Percentiles rank a stretch among this genome's conserved stretches.
Conservation (phyloP, 2,113 vertebrate genomes). For the Ginglymostoma cirratum region DNA sequence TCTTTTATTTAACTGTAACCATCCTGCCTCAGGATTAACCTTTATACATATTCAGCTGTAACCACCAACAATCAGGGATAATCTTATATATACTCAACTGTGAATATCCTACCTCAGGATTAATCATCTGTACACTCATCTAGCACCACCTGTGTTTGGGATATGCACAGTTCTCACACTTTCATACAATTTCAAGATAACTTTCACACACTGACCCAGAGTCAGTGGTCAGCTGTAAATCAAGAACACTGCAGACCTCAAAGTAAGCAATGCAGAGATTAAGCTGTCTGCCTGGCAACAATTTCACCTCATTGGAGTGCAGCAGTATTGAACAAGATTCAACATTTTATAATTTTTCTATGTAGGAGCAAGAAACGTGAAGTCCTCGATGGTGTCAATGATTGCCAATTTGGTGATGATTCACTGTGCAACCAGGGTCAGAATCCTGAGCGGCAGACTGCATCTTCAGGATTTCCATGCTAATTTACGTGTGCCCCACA, state of each 20-base stretch:
- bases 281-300: no score
- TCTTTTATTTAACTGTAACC: background rate
- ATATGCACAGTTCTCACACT: background rate
- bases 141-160: background rate
- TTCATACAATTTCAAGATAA: background rate
- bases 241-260: no score
- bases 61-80: background rate
- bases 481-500: background rate
- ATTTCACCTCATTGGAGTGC: no score
- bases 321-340: no score
- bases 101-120: background rate
- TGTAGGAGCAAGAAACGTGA: background rate
- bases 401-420: background rate
- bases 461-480: background rate
- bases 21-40: background rate
- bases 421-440: background rate
- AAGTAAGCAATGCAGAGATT: no score
- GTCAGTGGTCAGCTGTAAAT: no score
- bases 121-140: background rate
- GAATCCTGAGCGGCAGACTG: background rate
- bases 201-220: background rate
- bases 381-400: background rate
- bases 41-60: background rate
- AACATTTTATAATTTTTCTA: background rate
- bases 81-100: background rate